These are phyloP conservation scores for Pheosia tremula DNA, from an alignment of 2,888 invertebrate genomes.

Conservation along the genomic window DNA sequence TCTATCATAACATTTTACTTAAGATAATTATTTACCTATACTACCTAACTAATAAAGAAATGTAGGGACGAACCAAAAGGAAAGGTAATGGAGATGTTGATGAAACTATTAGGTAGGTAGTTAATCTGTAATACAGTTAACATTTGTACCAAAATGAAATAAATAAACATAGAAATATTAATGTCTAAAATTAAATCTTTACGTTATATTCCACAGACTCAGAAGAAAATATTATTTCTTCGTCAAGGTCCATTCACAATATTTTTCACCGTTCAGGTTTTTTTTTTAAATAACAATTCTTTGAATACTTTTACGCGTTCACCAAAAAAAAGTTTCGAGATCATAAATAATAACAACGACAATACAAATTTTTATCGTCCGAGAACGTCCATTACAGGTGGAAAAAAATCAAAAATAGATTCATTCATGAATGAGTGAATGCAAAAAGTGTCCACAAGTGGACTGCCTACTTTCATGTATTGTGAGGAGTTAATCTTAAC, in stretches of 20 bases:
- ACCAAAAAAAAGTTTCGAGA: conserved; percentile 48
- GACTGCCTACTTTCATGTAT: conserved; percentile 42
- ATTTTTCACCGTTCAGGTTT: conserved; percentile 32
- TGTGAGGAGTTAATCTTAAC: conserved; percentile 67
- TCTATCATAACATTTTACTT: no score
- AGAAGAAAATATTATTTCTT: neutral
- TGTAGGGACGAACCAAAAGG: no score
- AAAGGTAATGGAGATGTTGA: no score
- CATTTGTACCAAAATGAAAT: no score
- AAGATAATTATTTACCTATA: no score
- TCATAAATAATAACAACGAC: conserved; percentile 77
- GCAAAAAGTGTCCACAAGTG: conserved; percentile 56
- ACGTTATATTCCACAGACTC: no score
- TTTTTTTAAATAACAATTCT: conserved; percentile 31
- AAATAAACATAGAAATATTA: no score
- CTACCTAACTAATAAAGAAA: no score
- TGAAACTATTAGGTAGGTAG: no score
- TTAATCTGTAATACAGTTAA: no score
- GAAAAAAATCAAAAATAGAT: conserved; percentile 57
- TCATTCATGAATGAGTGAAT: conserved; percentile 61
- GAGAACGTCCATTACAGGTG: conserved; percentile 63
- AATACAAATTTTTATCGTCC: conserved; percentile 79
- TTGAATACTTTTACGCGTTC: conserved; percentile 32
- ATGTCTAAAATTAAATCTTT: no score
- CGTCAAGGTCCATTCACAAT: conserved; percentile 20